Evolutionary conservation across 2,797 vertebrate species (phyloP).

Genomic region (Chaenodraco wilsoni): DNA sequence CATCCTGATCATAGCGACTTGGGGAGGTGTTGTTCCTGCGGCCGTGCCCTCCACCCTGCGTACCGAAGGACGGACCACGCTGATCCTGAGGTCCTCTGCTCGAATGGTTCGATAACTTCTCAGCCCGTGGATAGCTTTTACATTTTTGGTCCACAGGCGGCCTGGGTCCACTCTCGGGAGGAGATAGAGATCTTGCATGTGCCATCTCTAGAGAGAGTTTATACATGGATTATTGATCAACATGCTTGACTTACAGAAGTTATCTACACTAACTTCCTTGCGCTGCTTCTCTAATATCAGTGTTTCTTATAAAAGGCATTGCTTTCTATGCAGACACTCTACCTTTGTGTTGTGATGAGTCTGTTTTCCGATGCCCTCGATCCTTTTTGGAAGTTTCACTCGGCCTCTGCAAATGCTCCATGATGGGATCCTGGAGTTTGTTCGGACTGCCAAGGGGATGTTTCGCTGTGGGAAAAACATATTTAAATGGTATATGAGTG

Average conservation of each 20-base stretch:
- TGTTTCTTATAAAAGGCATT: neutral
- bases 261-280: neutral
- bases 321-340: slow-evolving; percentile 14
- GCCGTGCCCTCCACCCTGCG: slow-evolving; percentile 54
- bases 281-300: neutral
- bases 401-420: slow-evolving; percentile 88
- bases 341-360: slow-evolving; percentile 84
- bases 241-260: neutral
- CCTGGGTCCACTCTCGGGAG: slow-evolving; percentile 81
- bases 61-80: slow-evolving; percentile 56
- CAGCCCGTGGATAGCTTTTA: slow-evolving; percentile 82
- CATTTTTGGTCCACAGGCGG: slow-evolving; percentile 77
- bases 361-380: slow-evolving; percentile 84
- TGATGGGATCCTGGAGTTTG: slow-evolving; percentile 88
- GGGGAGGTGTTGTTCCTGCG: slow-evolving; percentile 69
- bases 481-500: slow-evolving; percentile 23
- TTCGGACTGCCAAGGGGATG: slow-evolving; percentile 84
- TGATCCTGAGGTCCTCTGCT: slow-evolving; percentile 77
- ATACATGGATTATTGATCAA: slow-evolving; percentile 34
- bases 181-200: slow-evolving; percentile 72
- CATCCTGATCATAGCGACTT: slow-evolving; percentile 77
- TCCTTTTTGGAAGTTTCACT: slow-evolving; percentile 89
- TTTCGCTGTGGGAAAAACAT: slow-evolving; percentile 82
- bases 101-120: slow-evolving; percentile 72
- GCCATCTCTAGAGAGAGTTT: slow-evolving; percentile 66